A percentile compares a stretch with the other conserved stretches of the same genome.
Evolutionary conservation across 2,888 invertebrate genomes (phyloP).

Genomic region (Plagodis dolabraria): DNA sequence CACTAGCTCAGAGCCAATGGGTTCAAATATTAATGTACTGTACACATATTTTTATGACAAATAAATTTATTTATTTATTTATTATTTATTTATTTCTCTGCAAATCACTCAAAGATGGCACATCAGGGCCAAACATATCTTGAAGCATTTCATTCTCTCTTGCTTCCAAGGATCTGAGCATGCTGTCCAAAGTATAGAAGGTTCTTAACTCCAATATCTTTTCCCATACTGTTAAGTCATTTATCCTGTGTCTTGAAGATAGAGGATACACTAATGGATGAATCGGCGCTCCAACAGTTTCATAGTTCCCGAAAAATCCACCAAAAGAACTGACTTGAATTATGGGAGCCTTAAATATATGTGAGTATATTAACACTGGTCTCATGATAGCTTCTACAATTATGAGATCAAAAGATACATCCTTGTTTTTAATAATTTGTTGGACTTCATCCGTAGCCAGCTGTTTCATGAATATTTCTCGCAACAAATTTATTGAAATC

Average conservation of each 20-base stretch:
- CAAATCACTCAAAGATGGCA: conserved; percentile 17
- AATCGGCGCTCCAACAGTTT: neutral
- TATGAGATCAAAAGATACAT: neutral
- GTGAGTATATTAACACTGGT: neutral
- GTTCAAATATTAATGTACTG: too few species aligned
- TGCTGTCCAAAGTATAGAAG: conserved; percentile 5
- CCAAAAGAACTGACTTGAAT: neutral
- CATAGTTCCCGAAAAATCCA: neutral
- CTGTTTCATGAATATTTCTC: neutral
- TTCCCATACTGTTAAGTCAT: neutral
- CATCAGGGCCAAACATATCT: conserved; percentile 20
- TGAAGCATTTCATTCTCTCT: conserved; percentile 33
- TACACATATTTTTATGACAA: too few species aligned
- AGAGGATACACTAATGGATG: neutral
- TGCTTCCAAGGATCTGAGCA: conserved; percentile 2
- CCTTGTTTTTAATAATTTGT: neutral
- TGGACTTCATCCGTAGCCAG: neutral
- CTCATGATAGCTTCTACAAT: neutral
- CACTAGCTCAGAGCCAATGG: too few species aligned
- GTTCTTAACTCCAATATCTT: neutral
- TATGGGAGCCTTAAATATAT: neutral
- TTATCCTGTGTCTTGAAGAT: neutral
- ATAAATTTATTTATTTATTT: too few species aligned
- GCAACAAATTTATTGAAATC: neutral
- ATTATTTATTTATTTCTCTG: too few species aligned